phyloP scores from a whole-genome alignment of 2,888 invertebrate species.

The Campoplex nolae region DNA sequence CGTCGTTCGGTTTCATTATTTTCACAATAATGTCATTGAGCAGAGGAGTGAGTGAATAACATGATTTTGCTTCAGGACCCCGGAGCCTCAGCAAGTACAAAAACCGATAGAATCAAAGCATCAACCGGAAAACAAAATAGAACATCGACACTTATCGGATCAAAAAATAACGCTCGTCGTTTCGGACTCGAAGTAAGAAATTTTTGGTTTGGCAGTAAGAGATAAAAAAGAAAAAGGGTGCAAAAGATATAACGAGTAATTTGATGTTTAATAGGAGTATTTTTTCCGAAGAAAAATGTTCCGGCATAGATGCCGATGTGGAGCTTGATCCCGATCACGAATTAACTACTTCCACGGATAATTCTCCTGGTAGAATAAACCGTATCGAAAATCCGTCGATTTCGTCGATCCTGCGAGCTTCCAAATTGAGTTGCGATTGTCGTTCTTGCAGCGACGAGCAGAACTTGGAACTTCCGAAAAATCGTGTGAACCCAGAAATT shows the following conservation, averaged over 20 bases:
- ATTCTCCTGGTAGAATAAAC: conserved; percentile 67
- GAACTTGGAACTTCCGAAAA: conserved; percentile 31
- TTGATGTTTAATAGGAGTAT: conserved; percentile 50
- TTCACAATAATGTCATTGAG: conserved; percentile 18
- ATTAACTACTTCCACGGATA: conserved; percentile 66
- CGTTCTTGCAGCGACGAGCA: conserved; percentile 70
- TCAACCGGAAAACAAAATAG: conserved; percentile 17
- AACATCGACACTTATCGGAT: conserved; percentile 39
- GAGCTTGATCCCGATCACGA: conserved; percentile 66
- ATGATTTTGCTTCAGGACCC: conserved; percentile 30
- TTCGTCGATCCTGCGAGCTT: conserved; percentile 60
- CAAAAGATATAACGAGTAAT: background rate
- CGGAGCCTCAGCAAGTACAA: conserved; percentile 48
- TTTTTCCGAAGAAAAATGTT: conserved; percentile 64
- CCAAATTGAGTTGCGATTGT: conserved; percentile 69
- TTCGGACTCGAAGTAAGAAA: conserved; percentile 58
- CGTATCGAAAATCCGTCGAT: conserved; percentile 63
- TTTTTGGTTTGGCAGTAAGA: background rate
- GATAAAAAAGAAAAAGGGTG: background rate
- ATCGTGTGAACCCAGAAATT: conserved; percentile 63
- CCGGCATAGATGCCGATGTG: conserved; percentile 68
- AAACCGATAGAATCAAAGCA: conserved; percentile 6
- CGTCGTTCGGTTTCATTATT: conserved; percentile 2
- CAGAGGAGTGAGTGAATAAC: conserved; percentile 17
- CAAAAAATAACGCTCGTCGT: conserved; percentile 40